Percentiles rank a stretch among this genome's conserved stretches.
Evolutionary conservation across 2,888 invertebrate species (phyloP).

Genomic region (Encarsia formosa): DNA sequence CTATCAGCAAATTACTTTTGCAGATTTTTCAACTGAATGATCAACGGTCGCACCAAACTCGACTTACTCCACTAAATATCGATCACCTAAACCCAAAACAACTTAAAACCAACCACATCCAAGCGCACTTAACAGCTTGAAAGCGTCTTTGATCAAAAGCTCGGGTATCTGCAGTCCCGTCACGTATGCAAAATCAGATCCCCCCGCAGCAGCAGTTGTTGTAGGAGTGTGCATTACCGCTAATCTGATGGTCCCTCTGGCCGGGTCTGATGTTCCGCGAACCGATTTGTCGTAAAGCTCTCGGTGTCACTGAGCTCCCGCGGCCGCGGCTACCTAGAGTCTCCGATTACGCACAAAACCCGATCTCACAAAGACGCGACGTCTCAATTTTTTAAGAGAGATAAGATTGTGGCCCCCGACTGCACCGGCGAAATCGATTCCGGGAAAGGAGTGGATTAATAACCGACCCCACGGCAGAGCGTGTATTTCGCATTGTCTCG

Average conservation of each 20-base stretch:
- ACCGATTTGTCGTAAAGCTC: constrained; percentile 26
- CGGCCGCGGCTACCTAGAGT: constrained; percentile 19
- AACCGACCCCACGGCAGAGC: background rate
- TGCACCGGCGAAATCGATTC: constrained; percentile 27
- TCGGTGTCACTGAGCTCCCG: background rate
- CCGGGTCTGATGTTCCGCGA: constrained; percentile 24
- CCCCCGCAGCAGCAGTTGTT: too few species aligned
- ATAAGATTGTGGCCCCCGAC: constrained; percentile 21
- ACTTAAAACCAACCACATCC: too few species aligned
- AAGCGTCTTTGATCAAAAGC: too few species aligned
- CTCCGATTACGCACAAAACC: constrained; percentile 42
- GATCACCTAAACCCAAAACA: too few species aligned
- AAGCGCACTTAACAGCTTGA: too few species aligned
- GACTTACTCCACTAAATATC: too few species aligned
- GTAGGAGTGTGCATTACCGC: too few species aligned
- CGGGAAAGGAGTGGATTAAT: constrained; percentile 21
- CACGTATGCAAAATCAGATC: constrained; percentile 17
- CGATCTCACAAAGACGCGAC: constrained; percentile 33
- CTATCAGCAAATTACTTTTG: too few species aligned
- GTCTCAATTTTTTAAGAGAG: constrained; percentile 43
- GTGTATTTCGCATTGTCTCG: background rate
- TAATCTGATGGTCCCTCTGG: constrained; percentile 27
- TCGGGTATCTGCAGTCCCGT: too few species aligned
- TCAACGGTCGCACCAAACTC: too few species aligned
- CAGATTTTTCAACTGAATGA: too few species aligned